These are phyloP conservation scores for Pteria penguin DNA, from an alignment of 2,888 invertebrate genomes.

Conservation along the genomic window DNA sequence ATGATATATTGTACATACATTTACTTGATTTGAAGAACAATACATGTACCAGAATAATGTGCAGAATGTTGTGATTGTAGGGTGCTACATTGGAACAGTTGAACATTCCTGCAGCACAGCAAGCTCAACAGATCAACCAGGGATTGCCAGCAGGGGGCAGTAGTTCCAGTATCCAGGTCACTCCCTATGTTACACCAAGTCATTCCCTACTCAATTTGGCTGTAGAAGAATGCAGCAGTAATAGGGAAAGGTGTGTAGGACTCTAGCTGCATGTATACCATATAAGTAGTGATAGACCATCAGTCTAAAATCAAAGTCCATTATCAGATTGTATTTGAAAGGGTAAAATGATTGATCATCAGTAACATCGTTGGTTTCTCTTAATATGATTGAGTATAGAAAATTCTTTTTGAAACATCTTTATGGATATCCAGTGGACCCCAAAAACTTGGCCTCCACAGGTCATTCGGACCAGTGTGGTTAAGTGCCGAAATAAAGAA, in stretches of 20 bases:
- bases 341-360: neutral
- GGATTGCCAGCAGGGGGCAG: constrained; percentile 12
- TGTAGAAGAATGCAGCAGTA: constrained; percentile 53
- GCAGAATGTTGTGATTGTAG: constrained; percentile 39
- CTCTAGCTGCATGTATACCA: too few species aligned
- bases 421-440: too few species aligned
- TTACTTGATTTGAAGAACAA: too few species aligned
- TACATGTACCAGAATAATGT: neutral
- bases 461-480: too few species aligned
- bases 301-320: neutral
- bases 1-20: too few species aligned
- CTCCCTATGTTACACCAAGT: constrained; percentile 41
- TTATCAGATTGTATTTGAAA: neutral
- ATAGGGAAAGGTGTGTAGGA: constrained; percentile 57
- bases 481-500: too few species aligned
- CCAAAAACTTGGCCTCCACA: too few species aligned
- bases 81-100: constrained; percentile 62
- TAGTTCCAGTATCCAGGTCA: constrained; percentile 35
- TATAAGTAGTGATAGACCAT: neutral
- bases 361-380: neutral
- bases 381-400: too few species aligned
- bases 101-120: constrained; percentile 70
- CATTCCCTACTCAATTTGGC: constrained; percentile 24
- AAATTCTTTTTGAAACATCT: too few species aligned
- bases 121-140: constrained; percentile 51